These are phyloP conservation scores for Hippocampus abdominalis DNA, from an alignment of 2,113 vertebrate species.

Conservation along the genomic window DNA sequence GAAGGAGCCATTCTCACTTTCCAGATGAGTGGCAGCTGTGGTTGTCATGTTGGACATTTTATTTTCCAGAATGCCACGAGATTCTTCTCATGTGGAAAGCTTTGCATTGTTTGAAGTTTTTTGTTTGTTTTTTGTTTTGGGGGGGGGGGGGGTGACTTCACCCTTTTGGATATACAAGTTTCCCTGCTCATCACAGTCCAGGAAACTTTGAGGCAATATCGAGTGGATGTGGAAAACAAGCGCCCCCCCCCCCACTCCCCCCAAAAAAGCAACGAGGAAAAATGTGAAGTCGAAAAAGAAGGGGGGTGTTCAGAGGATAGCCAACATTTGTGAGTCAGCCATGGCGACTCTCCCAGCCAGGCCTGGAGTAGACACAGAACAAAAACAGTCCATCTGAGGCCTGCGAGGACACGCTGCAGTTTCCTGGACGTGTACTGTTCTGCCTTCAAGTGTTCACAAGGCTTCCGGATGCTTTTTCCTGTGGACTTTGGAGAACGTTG, in stretches of 20 bases:
- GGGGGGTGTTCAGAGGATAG: not conserved
- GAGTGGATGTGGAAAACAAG: conserved; percentile 6
- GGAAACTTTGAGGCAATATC: conserved; percentile 7
- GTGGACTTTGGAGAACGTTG: not conserved
- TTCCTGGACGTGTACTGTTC: conserved; percentile 4
- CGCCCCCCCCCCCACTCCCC: too few species aligned
- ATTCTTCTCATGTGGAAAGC: not conserved
- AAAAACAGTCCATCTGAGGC: conserved; percentile 1
- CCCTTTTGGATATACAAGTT: not conserved
- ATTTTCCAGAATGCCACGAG: not conserved
- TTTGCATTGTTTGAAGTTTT: not conserved
- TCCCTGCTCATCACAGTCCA: not conserved
- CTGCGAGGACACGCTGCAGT: not conserved
- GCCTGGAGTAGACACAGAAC: not conserved
- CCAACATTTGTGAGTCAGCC: conserved; percentile 8
- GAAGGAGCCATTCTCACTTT: not conserved
- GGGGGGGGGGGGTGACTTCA: not conserved
- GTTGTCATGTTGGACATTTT: not conserved
- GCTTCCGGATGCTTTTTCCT: conserved; percentile 6
- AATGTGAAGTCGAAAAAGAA: not conserved
- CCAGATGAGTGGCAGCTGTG: not conserved
- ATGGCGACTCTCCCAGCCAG: conserved; percentile 1
- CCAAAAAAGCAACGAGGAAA: not conserved
- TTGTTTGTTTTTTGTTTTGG: too few species aligned
- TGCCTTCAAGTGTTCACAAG: not conserved